These are phyloP conservation scores for Heliconius erato DNA, from an alignment of 2,888 invertebrate species.

Conservation along the genomic window DNA sequence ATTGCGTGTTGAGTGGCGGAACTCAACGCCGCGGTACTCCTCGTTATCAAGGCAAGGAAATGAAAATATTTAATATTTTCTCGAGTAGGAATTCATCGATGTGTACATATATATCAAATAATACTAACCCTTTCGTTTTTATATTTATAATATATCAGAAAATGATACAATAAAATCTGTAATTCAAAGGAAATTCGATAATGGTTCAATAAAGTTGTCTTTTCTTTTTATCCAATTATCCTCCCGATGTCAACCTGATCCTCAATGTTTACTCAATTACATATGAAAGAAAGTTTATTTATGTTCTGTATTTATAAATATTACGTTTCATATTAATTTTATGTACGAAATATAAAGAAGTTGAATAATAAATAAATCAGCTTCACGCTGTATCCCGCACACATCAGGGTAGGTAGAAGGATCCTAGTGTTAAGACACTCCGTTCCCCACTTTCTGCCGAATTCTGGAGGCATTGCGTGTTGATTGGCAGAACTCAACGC, in stretches of 20 bases:
- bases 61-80: too few relatives aligned
- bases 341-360: neutral
- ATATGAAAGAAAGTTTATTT: constrained; percentile 55
- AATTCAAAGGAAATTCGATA: constrained; percentile 12
- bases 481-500: too few relatives aligned
- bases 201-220: constrained; percentile 15
- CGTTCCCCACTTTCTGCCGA: too few relatives aligned
- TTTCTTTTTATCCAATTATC: constrained; percentile 17
- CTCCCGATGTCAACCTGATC: constrained; percentile 11
- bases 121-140: neutral
- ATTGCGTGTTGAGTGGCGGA: too few relatives aligned
- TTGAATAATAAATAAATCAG: too few relatives aligned
- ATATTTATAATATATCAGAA: neutral
- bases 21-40: too few relatives aligned
- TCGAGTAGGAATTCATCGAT: too few relatives aligned
- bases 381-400: too few relatives aligned
- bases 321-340: neutral
- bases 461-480: too few relatives aligned
- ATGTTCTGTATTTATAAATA: neutral
- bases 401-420: too few relatives aligned
- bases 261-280: constrained; percentile 63
- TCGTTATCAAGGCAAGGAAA: too few relatives aligned
- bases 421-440: too few relatives aligned
- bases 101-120: neutral
- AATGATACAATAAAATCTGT: neutral